Conservation (phyloP, 2,888 invertebrate genomes). For the Platypus cylindrus region DNA sequence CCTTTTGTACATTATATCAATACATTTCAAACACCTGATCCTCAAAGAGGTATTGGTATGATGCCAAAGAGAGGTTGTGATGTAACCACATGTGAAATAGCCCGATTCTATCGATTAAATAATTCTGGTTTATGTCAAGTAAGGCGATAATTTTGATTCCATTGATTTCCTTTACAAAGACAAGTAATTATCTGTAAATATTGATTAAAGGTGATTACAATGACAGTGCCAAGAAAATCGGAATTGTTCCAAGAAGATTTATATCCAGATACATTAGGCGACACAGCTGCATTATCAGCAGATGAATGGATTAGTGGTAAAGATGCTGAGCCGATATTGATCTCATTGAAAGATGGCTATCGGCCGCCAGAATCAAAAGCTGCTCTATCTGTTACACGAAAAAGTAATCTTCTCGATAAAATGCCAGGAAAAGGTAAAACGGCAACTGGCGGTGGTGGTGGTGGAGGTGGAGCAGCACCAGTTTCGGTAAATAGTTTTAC, state of each 20-base stretch:
- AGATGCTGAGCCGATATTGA: constrained; percentile 81
- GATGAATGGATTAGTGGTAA: constrained; percentile 87
- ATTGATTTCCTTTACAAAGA: not conserved
- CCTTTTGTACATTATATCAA: constrained; percentile 95
- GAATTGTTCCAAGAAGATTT: constrained; percentile 95
- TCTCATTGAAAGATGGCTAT: constrained; percentile 77
- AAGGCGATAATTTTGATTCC: constrained; percentile 9
- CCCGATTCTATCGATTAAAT: constrained; percentile 90
- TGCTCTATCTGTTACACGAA: constrained; percentile 57
- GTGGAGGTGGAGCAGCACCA: constrained; percentile 15
- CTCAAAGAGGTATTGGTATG: constrained; percentile 91
- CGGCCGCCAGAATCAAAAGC: constrained; percentile 55
- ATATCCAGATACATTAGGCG: constrained; percentile 89
- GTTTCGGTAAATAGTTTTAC: constrained; percentile 31
- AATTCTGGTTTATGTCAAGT: constrained; percentile 88
- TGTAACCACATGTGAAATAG: constrained; percentile 86
- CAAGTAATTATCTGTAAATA: constrained; percentile 2
- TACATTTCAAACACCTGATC: constrained; percentile 95
- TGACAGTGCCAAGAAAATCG: constrained; percentile 96
- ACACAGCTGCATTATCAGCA: constrained; percentile 76
- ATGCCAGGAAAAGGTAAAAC: constrained; percentile 38
- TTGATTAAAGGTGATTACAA: constrained; percentile 60
- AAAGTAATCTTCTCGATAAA: constrained; percentile 71
- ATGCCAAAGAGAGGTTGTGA: constrained; percentile 98
- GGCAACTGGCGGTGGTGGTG: constrained; percentile 11